phyloP scores from a whole-genome alignment of 2,113 vertebrate genomes.

The Cololabis saira region DNA sequence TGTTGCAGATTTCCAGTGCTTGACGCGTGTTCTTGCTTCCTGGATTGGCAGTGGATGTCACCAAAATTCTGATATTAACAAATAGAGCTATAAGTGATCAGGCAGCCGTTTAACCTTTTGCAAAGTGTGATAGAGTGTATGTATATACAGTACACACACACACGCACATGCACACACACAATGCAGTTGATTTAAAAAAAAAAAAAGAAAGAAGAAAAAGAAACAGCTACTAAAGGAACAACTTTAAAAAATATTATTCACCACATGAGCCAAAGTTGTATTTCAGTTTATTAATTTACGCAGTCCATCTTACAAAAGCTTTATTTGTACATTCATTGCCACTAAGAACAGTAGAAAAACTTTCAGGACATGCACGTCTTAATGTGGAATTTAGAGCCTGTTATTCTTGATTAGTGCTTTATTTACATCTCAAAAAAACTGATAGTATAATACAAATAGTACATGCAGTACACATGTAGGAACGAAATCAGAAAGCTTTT shows the following conservation, averaged over 20 bases:
- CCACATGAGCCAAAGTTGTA: slow-evolving; percentile 19
- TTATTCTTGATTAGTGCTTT: slow-evolving; percentile 61
- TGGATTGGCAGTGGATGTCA: no score
- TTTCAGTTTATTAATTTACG: slow-evolving; percentile 40
- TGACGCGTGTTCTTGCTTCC: no score
- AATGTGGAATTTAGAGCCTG: slow-evolving; percentile 44
- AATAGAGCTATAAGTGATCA: no score
- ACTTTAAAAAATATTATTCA: neutral
- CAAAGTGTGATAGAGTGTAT: no score
- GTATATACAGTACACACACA: no score
- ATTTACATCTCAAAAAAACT: slow-evolving; percentile 65
- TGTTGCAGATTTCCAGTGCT: no score
- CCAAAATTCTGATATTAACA: no score
- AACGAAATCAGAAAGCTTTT: slow-evolving; percentile 29
- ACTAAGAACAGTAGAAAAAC: slow-evolving; percentile 69
- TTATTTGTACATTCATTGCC: slow-evolving; percentile 60
- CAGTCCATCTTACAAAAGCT: slow-evolving; percentile 60
- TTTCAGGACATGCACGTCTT: slow-evolving; percentile 68
- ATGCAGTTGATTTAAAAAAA: no score
- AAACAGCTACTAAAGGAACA: no score
- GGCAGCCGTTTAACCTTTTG: no score
- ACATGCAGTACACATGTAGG: slow-evolving; percentile 59
- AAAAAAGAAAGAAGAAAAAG: no score
- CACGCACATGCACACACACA: no score
- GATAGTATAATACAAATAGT: slow-evolving; percentile 54